A percentile compares a stretch with the other conserved stretches of the same genome.
Conservation (phyloP, 2,113 vertebrate genomes). For the Circaetus cinerascens region DNA sequence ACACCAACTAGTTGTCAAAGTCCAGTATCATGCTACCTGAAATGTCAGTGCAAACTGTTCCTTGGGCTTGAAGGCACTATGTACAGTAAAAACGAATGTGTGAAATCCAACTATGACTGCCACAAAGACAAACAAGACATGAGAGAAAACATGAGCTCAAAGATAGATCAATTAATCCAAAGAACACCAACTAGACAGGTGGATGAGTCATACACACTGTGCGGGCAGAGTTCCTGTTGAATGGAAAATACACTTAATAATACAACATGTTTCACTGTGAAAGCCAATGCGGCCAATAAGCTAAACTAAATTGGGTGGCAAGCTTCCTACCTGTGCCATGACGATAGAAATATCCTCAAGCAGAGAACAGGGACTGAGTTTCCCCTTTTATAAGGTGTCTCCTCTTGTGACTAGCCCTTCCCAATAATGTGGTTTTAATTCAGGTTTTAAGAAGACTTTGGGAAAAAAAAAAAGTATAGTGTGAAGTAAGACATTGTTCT, state of each 20-base stretch:
- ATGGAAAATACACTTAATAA: not conserved
- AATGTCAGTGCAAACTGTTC: conserved; percentile 14
- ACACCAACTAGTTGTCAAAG: not conserved
- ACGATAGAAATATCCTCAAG: not conserved
- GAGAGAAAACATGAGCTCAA: conserved; percentile 39
- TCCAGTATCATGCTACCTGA: not conserved
- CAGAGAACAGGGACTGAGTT: not conserved
- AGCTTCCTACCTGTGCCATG: not conserved
- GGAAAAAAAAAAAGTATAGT: not conserved
- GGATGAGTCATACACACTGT: not conserved
- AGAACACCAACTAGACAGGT: conserved; percentile 32
- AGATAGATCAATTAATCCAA: conserved; percentile 30
- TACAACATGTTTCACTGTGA: not conserved
- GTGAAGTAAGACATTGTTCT: not conserved
- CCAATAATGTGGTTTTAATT: not conserved
- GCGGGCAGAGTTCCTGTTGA: not conserved
- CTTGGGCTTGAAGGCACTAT: not conserved
- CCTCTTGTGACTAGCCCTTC: not conserved
- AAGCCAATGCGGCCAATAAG: not conserved
- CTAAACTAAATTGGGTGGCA: not conserved
- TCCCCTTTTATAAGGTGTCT: not conserved
- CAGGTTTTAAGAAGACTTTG: not conserved
- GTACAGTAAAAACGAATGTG: not conserved
- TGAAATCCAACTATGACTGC: conserved; percentile 8
- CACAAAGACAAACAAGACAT: conserved; percentile 3